Conservation (phyloP, 2,113 vertebrate genomes). For the Tetrao urogallus region DNA sequence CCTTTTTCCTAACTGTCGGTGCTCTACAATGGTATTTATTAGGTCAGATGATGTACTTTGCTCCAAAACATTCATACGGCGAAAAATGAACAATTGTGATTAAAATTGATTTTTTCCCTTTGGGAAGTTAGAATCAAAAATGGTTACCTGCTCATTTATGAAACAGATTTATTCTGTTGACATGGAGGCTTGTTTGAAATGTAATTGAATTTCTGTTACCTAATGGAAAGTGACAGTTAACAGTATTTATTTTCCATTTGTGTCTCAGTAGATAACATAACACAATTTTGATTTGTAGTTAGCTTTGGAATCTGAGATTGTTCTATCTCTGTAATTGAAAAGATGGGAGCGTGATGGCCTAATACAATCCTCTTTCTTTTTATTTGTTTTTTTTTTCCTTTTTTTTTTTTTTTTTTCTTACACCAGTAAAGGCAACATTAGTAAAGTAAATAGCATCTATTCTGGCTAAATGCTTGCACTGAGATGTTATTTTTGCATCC, state of each 20-base stretch:
- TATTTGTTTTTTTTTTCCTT: conserved; percentile 64
- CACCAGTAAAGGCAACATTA: conserved; percentile 77
- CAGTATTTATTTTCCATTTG: conserved; percentile 90
- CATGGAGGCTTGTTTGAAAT: conserved; percentile 96
- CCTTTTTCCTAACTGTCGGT: conserved; percentile 23
- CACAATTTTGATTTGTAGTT: conserved; percentile 90
- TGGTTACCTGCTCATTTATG: conserved; percentile 96
- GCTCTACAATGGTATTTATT: conserved; percentile 83
- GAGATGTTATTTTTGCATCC: conserved; percentile 69
- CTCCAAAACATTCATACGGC: conserved; percentile 87
- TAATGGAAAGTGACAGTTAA: conserved; percentile 96
- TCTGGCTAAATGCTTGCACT: conserved; percentile 76
- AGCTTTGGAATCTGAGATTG: conserved; percentile 86
- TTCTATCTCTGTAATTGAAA: conserved; percentile 85
- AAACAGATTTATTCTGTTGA: conserved; percentile 96
- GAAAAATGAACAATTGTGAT: conserved; percentile 91
- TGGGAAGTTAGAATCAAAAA: conserved; percentile 94
- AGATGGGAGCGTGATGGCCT: conserved; percentile 80
- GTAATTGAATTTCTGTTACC: conserved; percentile 96
- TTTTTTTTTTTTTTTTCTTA: conserved; percentile 62
- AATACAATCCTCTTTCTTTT: conserved; percentile 76
- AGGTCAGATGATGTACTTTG: conserved; percentile 86
- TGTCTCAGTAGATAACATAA: conserved; percentile 91
- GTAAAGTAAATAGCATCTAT: conserved; percentile 76
- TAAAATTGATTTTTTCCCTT: conserved; percentile 98